A percentile compares a stretch with the other conserved stretches of the same genome.
These are phyloP conservation scores for Acanthurus tractus DNA, from an alignment of 2,797 vertebrate genomes.

Conservation along the genomic window DNA sequence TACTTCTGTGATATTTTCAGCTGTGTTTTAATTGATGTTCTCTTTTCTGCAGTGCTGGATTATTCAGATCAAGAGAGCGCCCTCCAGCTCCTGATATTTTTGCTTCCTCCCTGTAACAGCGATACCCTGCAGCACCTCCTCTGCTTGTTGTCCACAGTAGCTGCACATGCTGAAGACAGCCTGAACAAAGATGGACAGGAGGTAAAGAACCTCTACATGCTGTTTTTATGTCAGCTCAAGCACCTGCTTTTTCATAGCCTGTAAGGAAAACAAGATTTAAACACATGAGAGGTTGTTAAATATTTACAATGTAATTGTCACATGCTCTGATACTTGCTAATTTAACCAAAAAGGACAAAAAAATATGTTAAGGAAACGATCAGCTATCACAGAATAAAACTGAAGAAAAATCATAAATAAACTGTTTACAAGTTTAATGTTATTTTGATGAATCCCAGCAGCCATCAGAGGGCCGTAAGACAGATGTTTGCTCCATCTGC, in stretches of 20 bases:
- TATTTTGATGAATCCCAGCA: slow-evolving; percentile 33
- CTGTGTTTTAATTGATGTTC: neutral
- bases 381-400: slow-evolving; percentile 7
- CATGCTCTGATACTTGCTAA: neutral
- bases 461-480: slow-evolving; percentile 30
- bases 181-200: slow-evolving; percentile 88
- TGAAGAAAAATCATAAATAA: neutral
- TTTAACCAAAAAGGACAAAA: neutral
- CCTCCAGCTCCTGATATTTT: slow-evolving; percentile 94
- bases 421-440: slow-evolving; percentile 27
- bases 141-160: slow-evolving; percentile 93
- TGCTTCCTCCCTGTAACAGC: slow-evolving; percentile 97
- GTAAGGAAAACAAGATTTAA: slow-evolving; percentile 1
- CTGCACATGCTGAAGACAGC: slow-evolving; percentile 90
- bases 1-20: neutral
- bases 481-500: slow-evolving; percentile 58
- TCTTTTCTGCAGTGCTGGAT: slow-evolving; percentile 87
- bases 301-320: too few relatives aligned
- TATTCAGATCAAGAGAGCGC: slow-evolving; percentile 89
- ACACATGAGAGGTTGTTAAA: neutral
- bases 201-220: slow-evolving; percentile 74
- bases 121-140: slow-evolving; percentile 96
- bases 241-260: neutral
- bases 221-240: neutral
- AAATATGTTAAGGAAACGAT: neutral